Conservation (phyloP, 2,888 invertebrate genomes). For the Coecobrya sp. region DNA sequence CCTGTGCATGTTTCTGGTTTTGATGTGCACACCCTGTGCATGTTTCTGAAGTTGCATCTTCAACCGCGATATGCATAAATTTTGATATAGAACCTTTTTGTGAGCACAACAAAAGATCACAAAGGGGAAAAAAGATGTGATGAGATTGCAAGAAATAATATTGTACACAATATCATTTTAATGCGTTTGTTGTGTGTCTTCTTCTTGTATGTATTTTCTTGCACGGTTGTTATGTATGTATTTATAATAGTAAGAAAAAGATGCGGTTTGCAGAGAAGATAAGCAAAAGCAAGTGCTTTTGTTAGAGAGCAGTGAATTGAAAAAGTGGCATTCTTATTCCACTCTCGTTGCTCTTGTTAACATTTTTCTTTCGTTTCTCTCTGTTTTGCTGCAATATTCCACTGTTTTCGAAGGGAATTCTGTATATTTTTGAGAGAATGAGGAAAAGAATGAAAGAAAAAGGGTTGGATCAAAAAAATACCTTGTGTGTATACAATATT, state of each 20-base stretch:
- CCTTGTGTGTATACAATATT: not conserved
- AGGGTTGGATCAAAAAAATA: not conserved
- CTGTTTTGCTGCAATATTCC: not conserved
- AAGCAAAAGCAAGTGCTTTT: conserved; percentile 32
- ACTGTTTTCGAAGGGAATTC: not conserved
- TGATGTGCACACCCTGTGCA: too few species aligned
- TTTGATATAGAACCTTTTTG: conserved; percentile 25
- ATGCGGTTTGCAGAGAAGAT: conserved; percentile 17
- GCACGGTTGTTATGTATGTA: not conserved
- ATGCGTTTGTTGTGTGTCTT: not conserved
- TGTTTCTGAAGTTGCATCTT: too few species aligned
- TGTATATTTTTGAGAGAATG: conserved; percentile 21
- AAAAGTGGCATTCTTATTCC: conserved; percentile 46
- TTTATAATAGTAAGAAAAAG: not conserved
- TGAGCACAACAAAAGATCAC: conserved; percentile 33
- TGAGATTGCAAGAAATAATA: conserved; percentile 67
- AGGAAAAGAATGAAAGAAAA: conserved; percentile 26
- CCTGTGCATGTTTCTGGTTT: too few species aligned
- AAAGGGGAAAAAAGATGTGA: conserved; percentile 38
- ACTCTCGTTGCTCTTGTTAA: conserved; percentile 21
- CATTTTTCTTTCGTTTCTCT: conserved; percentile 33
- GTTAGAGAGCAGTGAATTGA: conserved; percentile 27
- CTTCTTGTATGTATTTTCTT: not conserved
- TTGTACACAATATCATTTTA: not conserved
- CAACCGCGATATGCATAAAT: conserved; percentile 26